phyloP scores from a whole-genome alignment of 1,140 invertebrate species.

The Capitella teleta region DNA sequence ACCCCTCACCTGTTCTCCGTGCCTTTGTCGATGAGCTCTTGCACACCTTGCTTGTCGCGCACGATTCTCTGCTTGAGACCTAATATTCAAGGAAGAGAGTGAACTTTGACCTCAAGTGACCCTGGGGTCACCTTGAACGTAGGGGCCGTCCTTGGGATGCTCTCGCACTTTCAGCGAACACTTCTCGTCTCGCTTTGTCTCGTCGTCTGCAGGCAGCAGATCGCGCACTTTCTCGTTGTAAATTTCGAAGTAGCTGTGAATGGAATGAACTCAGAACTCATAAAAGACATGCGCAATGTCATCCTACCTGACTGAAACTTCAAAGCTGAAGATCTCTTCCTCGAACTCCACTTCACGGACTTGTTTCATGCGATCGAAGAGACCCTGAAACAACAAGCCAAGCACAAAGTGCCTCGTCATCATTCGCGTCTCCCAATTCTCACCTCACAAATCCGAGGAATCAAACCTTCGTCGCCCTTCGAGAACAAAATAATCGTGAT shows the following conservation, averaged over 20 bases:
- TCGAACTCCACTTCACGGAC: neutral
- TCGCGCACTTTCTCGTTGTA: conserved; percentile 99
- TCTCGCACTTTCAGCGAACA: conserved; percentile 87
- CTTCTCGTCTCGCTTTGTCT: conserved; percentile 50
- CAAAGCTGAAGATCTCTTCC: neutral
- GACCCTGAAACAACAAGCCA: neutral
- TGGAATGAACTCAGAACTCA: no score
- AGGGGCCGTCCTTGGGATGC: conserved; percentile 91
- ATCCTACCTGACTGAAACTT: conserved; percentile 6
- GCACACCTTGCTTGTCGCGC: conserved; percentile 46
- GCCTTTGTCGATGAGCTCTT: conserved; percentile 43
- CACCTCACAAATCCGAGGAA: conserved; percentile 58
- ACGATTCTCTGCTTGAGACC: conserved; percentile 44
- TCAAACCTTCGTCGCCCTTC: conserved; percentile 68
- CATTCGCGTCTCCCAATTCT: no score
- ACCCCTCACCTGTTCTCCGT: conserved; percentile 47
- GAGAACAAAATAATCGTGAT: neutral
- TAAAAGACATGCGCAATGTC: neutral
- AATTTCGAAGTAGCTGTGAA: conserved; percentile 92
- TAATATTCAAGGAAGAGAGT: no score
- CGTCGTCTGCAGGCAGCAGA: conserved; percentile 72
- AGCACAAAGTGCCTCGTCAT: no score
- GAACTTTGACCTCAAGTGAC: no score
- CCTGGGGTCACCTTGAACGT: conserved; percentile 70
- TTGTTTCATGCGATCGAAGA: conserved; percentile 1